These are phyloP conservation scores for Hyposmocoma kahamanoa DNA, from an alignment of 1,140 invertebrate genomes.

Conservation along the genomic window DNA sequence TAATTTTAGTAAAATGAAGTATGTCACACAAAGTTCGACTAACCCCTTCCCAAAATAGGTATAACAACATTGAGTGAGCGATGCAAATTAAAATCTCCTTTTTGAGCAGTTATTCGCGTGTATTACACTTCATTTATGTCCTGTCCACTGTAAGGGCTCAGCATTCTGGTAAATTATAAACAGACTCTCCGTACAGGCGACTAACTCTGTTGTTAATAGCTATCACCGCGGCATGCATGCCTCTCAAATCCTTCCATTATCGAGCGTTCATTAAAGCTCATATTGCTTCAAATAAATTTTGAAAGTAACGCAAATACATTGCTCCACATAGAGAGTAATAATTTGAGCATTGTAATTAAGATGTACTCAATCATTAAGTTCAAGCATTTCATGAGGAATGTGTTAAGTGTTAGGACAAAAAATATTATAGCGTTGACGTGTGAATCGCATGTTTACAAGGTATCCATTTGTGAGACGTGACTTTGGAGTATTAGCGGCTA, in stretches of 20 bases:
- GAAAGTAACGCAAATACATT: conserved; percentile 21
- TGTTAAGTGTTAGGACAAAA: conserved; percentile 26
- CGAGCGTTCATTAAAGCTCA: too few relatives aligned
- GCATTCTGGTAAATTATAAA: conserved; percentile 21
- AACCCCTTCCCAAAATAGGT: too few relatives aligned
- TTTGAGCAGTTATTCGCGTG: not conserved
- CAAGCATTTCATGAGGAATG: conserved; percentile 19
- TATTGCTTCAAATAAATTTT: conserved; percentile 32
- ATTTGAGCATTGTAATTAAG: conserved; percentile 25
- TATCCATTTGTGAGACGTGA: conserved; percentile 24
- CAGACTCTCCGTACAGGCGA: conserved; percentile 12
- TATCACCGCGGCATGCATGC: conserved; percentile 10
- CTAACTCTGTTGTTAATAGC: conserved; percentile 18
- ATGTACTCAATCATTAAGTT: conserved; percentile 24
- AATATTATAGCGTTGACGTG: conserved; percentile 19
- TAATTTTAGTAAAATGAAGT: too few relatives aligned
- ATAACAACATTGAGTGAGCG: too few relatives aligned
- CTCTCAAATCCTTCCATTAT: conserved; percentile 18
- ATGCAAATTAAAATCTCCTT: too few relatives aligned
- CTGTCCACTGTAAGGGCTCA: conserved; percentile 1
- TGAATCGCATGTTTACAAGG: conserved; percentile 6
- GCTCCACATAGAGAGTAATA: conserved; percentile 9
- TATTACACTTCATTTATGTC: conserved; percentile 3
- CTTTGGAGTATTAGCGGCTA: conserved; percentile 22
- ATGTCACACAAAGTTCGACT: too few relatives aligned